Evolutionary conservation across 2,113 vertebrate genomes (phyloP), one percentile per base, ranked within the genome.

Genomic region (Charadrius vociferus): DNA sequence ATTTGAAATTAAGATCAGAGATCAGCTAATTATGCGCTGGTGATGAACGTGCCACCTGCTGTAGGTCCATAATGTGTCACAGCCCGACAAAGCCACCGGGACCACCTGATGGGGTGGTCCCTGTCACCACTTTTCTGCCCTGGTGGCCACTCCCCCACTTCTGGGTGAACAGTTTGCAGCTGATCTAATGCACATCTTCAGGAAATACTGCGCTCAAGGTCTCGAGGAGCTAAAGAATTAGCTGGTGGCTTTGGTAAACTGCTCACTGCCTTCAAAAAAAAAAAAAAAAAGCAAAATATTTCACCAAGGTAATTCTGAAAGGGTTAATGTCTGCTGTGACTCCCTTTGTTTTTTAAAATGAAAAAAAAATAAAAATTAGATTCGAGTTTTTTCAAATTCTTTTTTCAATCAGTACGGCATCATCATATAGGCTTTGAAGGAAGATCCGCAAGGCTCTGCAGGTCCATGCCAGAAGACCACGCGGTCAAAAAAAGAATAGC

Each of bases 1-100:
- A 47, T 45, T 92, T 74, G 75, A 81, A 96, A 92, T 91, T 81
- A 88, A 94, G 86, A 89, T 66, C 30, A 43, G 56, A 36, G 63
- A 15, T 72, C 63, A 65, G 41, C 82, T 90, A 90, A 95, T 95
- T 93, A 88, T 17, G 62, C 3, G 10, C 27, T 37, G 26, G 26
- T 59, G 62, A 61, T 56, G 81, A 74, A 37, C 1, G 2, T 53
- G 65, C 73, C 75, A 50, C n/a, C 36, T 74, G 45, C 23, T 43
- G 49, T 27, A 34, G 34, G 26, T 41, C 45, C 65, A 36, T 36
- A 13, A 14, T 45, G 27, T 85, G 62, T 45, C 78, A 73, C 47
- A 66, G 52, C 53, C 30, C 1, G 9, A 61, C 58, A 75, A 78
- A 45, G 9, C 45, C 23, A 30, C 39, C 0, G 1, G 30, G 59